Percentiles rank a stretch among this genome's conserved stretches.
Conservation (phyloP, 1,140 invertebrate genomes). For the Drosophila tropicalis region DNA sequence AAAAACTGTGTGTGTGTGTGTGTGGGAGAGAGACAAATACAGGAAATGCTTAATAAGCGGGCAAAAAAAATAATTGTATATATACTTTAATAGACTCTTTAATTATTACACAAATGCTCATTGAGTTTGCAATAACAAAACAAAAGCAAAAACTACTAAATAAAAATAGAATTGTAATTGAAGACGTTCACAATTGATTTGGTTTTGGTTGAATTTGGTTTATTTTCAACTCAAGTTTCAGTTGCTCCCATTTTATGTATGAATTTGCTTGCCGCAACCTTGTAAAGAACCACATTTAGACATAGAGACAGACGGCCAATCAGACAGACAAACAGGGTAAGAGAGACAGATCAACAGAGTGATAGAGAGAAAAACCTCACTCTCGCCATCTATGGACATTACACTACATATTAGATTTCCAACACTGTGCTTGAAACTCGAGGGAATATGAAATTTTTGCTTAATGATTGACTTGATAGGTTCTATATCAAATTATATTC, state of each 20-base stretch:
- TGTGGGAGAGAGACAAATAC: background rate
- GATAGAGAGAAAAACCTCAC: background rate
- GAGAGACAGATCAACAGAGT: background rate
- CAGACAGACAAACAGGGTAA: background rate
- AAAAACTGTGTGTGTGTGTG: too few relatives aligned
- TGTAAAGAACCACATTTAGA: background rate
- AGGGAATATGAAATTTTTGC: too few relatives aligned
- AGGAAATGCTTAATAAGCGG: background rate
- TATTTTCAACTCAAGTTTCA: background rate
- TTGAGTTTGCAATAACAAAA: background rate
- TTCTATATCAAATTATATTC: too few relatives aligned
- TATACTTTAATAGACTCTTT: background rate
- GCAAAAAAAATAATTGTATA: background rate
- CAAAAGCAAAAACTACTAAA: background rate
- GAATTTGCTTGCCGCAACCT: background rate
- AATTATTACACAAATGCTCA: background rate
- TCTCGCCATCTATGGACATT: background rate
- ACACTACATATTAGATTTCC: background rate
- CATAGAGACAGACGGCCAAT: background rate
- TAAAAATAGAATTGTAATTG: background rate
- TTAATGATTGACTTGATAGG: too few relatives aligned
- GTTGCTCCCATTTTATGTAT: background rate
- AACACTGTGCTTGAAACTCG: background rate
- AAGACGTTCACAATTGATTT: slow-evolving; percentile 1
- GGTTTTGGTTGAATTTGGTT: background rate